Percentiles rank a stretch among this genome's conserved stretches.
These are phyloP conservation scores for Eclectus roratus DNA, from an alignment of 2,113 vertebrate species.

Conservation along the genomic window DNA sequence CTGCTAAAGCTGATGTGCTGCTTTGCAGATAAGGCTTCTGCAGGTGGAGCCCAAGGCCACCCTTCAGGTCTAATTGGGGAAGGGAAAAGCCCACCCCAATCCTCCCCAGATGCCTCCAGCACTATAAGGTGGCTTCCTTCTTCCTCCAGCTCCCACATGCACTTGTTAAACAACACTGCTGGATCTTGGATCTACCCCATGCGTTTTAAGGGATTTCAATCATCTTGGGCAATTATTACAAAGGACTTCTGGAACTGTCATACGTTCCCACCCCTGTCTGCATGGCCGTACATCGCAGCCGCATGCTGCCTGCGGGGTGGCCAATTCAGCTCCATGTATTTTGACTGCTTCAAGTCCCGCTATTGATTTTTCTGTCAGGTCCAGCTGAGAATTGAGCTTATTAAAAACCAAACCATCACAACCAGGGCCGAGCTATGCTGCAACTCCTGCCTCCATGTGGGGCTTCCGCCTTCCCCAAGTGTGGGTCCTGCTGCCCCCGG, in stretches of 20 bases:
- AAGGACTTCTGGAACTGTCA: neutral
- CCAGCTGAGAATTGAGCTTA: constrained; percentile 18
- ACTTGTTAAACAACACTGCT: neutral
- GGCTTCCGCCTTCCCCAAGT: neutral
- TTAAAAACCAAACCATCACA: neutral
- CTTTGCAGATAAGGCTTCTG: neutral
- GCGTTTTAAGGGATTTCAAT: neutral
- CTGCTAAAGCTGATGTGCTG: neutral
- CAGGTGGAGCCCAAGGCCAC: neutral
- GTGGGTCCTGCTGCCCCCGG: accelerated
- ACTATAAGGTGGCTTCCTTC: neutral
- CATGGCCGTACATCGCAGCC: neutral
- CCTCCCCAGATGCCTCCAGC: neutral
- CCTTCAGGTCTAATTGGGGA: neutral
- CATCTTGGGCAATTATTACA: neutral
- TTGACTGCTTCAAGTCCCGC: neutral
- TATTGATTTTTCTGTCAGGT: constrained; percentile 8
- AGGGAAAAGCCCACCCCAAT: neutral
- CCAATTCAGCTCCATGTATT: constrained; percentile 7
- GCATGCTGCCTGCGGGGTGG: neutral
- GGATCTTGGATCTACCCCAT: neutral
- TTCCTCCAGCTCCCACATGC: neutral
- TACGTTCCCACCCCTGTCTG: neutral
- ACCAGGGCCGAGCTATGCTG: neutral
- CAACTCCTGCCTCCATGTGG: accelerated